Percentiles rank a stretch among this genome's conserved stretches.
Evolutionary conservation across 2,888 invertebrate genomes (phyloP).

Genomic region (Mechanitis messenoides): DNA sequence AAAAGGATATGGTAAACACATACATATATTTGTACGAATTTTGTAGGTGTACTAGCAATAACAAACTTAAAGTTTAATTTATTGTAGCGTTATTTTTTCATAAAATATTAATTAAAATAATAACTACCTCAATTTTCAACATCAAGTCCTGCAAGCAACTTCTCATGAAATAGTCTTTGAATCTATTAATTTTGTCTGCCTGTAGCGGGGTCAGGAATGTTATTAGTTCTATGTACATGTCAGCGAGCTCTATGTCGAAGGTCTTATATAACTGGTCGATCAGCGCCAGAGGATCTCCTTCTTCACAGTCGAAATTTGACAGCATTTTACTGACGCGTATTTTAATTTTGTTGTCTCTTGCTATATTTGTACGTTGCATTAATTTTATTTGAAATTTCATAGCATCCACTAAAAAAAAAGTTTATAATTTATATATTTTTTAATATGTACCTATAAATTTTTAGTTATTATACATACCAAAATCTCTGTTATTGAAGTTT

Average conservation of each 20-base stretch:
- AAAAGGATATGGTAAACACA: too few relatives aligned
- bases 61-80: too few relatives aligned
- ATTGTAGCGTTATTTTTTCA: too few relatives aligned
- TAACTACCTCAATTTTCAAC: constrained; percentile 48
- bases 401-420: constrained; percentile 43
- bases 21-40: too few relatives aligned
- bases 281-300: constrained; percentile 39
- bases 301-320: constrained; percentile 39
- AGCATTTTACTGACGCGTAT: constrained; percentile 37
- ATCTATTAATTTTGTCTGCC: constrained; percentile 47
- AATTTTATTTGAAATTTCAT: constrained; percentile 50
- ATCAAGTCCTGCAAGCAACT: constrained; percentile 46
- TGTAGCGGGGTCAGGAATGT: constrained; percentile 59
- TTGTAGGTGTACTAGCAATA: too few relatives aligned
- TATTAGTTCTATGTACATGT: constrained; percentile 56
- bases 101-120: not conserved
- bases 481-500: constrained; percentile 38
- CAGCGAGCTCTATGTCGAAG: constrained; percentile 41
- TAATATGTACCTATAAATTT: not conserved
- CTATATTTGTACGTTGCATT: constrained; percentile 32
- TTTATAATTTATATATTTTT: constrained; percentile 6
- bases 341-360: constrained; percentile 36
- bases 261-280: constrained; percentile 36
- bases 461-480: constrained; percentile 38
- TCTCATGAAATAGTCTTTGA: constrained; percentile 54